phyloP scores from a whole-genome alignment of 2,888 invertebrate species.

The Liodrosophila aerea region DNA sequence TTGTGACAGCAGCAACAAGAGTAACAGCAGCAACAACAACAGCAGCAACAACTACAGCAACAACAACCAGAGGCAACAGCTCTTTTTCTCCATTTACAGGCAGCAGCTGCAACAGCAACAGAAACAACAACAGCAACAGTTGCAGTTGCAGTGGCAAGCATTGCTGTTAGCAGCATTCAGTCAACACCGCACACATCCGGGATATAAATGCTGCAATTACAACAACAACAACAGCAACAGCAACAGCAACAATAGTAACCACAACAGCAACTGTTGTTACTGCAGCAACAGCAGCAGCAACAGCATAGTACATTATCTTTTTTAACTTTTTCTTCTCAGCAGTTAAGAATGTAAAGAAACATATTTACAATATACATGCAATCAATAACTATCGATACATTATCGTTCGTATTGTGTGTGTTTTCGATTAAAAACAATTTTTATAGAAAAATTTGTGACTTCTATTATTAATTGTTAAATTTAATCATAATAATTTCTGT shows the following conservation, averaged over 20 bases:
- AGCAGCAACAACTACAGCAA: slow-evolving; percentile 14
- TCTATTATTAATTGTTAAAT: too few species aligned
- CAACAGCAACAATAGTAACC: slow-evolving; percentile 4
- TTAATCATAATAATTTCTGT: too few species aligned
- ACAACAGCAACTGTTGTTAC: slow-evolving; percentile 11
- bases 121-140: slow-evolving; percentile 12
- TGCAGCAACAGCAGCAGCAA: too few species aligned
- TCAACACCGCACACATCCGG: slow-evolving; percentile 46
- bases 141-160: slow-evolving; percentile 35
- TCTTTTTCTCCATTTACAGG: slow-evolving; percentile 42
- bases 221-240: slow-evolving; percentile 17
- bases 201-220: slow-evolving; percentile 34
- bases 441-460: too few species aligned
- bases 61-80: slow-evolving; percentile 19
- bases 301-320: too few species aligned
- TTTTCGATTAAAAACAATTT: too few species aligned
- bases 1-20: slow-evolving; percentile 42
- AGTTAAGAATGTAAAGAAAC: too few species aligned
- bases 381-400: too few species aligned
- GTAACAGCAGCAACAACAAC: slow-evolving; percentile 15
- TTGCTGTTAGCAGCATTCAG: slow-evolving; percentile 37
- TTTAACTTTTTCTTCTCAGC: neutral
- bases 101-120: slow-evolving; percentile 29
- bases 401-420: too few species aligned
- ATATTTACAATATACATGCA: too few species aligned